Evolutionary conservation across 2,113 vertebrate genomes (phyloP), one percentile per base, ranked within the genome.

Genomic region (Brienomyrus brachyistius): DNA sequence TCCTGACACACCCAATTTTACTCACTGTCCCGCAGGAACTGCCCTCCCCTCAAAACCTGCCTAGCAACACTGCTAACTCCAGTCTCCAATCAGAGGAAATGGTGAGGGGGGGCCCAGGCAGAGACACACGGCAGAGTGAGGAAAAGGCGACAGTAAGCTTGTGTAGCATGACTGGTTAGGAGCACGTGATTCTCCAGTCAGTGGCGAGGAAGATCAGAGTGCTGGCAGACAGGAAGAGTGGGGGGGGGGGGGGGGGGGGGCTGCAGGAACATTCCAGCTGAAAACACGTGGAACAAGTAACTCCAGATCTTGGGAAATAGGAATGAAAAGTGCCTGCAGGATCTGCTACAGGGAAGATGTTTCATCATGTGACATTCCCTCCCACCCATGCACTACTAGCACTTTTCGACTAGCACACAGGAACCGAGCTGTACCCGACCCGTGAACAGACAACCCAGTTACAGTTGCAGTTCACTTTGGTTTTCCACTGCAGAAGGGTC

Each of bases 141-240:
- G 59, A 31, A 23, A 31, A n/a, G 19, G 6, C 15, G 27, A 52
- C 27, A 89, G 88, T 21, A 66, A 77, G 21, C 43, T 9, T 21
- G 52, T 4, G 52, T 56, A 88, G 31, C 87, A 27, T n/a, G n/a
- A 47, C 45, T 66, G 87, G 52, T 66, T 31, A 47, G 10, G 45
- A 70, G 35, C 45, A 47, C 23, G 47, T 10, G 40, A 88, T 19
- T 89, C 47, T 89, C 47, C 74, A 89, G 31, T 82, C 31, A 21
- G n/a, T 45, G 21, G 48, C 47, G 31, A 91, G 92, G 91, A 87
- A 91, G 92, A 94, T 94, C 89, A 91, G 92, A 95, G 91, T 91
- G 19, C n/a, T 47, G 70, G 50, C 17, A 83, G 88, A 27, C 15
- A 89, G 70, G 47, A 66, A 52, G 50, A 10, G 50, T 15, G 13